Percentiles rank a stretch among this genome's conserved stretches.
Evolutionary conservation across 2,113 vertebrate species (phyloP).

Genomic region (Xyrauchen texanus): DNA sequence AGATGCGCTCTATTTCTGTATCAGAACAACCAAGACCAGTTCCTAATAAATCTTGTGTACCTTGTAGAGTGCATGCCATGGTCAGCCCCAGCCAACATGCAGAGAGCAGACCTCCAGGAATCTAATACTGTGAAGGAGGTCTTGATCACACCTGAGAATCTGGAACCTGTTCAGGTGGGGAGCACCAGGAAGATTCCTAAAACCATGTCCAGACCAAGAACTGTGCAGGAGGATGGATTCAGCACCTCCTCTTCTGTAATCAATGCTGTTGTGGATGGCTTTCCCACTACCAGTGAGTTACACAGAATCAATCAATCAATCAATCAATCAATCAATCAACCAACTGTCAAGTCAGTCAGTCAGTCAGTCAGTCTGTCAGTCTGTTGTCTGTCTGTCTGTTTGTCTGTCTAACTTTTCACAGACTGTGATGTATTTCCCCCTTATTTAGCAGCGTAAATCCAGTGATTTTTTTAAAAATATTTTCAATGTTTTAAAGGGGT

Average conservation of each 20-base stretch:
- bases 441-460: no score
- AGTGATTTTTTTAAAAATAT: no score
- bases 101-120: conserved; percentile 16
- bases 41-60: not conserved
- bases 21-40: not conserved
- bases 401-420: no score
- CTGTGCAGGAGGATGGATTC: conserved; percentile 67
- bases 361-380: no score
- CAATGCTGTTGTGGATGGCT: conserved; percentile 62
- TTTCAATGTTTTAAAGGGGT: no score
- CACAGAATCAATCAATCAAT: no score
- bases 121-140: conserved; percentile 11
- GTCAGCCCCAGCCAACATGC: conserved; percentile 44
- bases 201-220: conserved; percentile 62
- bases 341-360: no score
- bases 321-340: no score
- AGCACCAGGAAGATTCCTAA: conserved; percentile 69
- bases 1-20: not conserved
- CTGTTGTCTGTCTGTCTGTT: no score
- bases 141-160: conserved; percentile 70
- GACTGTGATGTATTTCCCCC: no score
- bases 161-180: conserved; percentile 67
- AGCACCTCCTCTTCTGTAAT: conserved; percentile 78
- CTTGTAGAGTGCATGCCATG: conserved; percentile 48
- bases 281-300: conserved; percentile 69